These are phyloP conservation scores for Bucco capensis DNA, from an alignment of 2,113 vertebrate genomes.

Conservation along the genomic window DNA sequence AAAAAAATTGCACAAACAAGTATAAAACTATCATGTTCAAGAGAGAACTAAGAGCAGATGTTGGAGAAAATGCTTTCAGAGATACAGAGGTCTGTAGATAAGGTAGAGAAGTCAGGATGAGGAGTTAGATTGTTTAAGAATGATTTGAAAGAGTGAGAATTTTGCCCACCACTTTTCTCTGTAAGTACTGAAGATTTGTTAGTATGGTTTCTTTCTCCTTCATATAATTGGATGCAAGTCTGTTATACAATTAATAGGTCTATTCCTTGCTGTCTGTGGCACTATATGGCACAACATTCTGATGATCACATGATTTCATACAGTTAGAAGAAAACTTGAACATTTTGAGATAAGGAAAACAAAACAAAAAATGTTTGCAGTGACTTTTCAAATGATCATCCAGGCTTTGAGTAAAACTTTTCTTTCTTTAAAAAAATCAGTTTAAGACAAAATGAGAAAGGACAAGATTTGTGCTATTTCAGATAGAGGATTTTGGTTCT, in stretches of 20 bases:
- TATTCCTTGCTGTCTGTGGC: background rate
- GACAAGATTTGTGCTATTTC: background rate
- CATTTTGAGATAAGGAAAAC: background rate
- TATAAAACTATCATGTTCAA: background rate
- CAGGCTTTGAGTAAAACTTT: too few species aligned
- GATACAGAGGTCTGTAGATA: background rate
- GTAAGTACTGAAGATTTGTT: background rate
- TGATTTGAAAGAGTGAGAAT: background rate
- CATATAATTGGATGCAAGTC: background rate
- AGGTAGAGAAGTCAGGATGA: background rate
- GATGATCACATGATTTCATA: background rate
- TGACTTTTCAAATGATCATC: too few species aligned
- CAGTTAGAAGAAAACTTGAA: background rate
- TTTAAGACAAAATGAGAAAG: background rate
- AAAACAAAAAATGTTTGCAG: background rate
- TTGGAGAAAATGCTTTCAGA: background rate
- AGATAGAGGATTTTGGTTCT: background rate
- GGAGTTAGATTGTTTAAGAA: background rate
- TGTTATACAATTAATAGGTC: background rate
- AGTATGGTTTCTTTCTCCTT: background rate
- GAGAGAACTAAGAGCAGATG: background rate
- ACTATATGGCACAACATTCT: background rate
- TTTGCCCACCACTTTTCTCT: too few species aligned
- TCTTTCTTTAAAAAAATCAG: rapidly evolving
- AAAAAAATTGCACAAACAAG: background rate